Conservation (phyloP, 1,140 invertebrate genomes). For the Bemisia tabaci region DNA sequence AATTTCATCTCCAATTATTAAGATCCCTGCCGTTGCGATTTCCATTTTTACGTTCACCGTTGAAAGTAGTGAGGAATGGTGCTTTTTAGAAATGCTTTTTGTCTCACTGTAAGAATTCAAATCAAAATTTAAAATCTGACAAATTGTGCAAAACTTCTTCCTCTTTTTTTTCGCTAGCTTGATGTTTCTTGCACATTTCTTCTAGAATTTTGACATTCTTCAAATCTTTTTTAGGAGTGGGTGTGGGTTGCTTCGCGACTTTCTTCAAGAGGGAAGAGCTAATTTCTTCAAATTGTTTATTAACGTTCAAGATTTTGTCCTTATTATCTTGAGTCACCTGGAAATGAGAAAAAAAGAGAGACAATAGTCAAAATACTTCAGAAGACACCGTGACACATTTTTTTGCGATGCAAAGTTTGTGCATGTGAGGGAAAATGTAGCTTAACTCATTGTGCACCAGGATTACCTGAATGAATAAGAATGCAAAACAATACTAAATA, state of each 20-base stretch:
- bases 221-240: neutral
- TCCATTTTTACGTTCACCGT: no score
- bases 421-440: no score
- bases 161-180: neutral
- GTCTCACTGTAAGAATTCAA: neutral
- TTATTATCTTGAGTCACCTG: neutral
- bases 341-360: neutral
- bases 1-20: conserved; percentile 73
- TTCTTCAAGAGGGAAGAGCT: neutral
- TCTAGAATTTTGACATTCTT: neutral
- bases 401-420: no score
- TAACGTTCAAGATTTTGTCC: neutral
- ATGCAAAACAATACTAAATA: no score
- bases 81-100: no score
- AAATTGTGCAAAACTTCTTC: neutral
- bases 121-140: neutral
- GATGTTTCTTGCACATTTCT: neutral
- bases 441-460: no score
- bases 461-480: no score
- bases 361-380: no score
- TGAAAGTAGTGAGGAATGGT: no score
- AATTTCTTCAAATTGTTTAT: neutral
- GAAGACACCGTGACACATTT: no score
- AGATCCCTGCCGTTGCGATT: conserved; percentile 31
- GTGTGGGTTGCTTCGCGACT: neutral